phyloP scores from a whole-genome alignment of 2,797 vertebrate genomes.

The Saxicola maurus region DNA sequence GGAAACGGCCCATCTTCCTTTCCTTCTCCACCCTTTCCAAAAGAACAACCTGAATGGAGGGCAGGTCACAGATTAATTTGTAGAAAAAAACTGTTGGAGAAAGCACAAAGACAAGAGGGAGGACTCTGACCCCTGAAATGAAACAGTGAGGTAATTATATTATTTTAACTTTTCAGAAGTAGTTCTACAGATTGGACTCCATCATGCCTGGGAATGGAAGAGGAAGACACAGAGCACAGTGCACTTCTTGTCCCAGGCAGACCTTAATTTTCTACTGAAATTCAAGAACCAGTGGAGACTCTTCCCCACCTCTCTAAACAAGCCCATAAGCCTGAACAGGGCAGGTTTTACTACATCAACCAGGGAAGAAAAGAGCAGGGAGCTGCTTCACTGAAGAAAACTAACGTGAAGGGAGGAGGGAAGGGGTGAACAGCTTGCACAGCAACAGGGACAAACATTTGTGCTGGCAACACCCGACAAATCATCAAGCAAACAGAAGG shows the following conservation, averaged over 20 bases:
- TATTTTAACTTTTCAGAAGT: slow-evolving; percentile 32
- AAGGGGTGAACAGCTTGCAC: slow-evolving; percentile 38
- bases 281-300: neutral
- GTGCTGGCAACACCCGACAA: slow-evolving; percentile 32
- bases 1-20: neutral
- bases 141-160: neutral
- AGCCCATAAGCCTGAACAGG: neutral
- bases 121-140: neutral
- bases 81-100: neutral
- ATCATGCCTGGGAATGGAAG: neutral
- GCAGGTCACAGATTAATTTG: neutral
- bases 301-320: neutral
- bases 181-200: slow-evolving; percentile 37
- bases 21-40: neutral
- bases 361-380: neutral
- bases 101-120: neutral
- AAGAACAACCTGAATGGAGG: neutral
- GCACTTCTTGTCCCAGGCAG: neutral
- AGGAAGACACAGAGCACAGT: neutral
- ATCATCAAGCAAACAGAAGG: slow-evolving; percentile 18
- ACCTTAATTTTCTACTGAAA: neutral
- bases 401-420: neutral
- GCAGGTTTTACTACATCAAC: neutral
- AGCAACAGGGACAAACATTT: slow-evolving; percentile 48
- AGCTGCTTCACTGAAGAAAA: neutral